phyloP scores from a whole-genome alignment of 2,888 invertebrate species.

The Idaea dimidiata region DNA sequence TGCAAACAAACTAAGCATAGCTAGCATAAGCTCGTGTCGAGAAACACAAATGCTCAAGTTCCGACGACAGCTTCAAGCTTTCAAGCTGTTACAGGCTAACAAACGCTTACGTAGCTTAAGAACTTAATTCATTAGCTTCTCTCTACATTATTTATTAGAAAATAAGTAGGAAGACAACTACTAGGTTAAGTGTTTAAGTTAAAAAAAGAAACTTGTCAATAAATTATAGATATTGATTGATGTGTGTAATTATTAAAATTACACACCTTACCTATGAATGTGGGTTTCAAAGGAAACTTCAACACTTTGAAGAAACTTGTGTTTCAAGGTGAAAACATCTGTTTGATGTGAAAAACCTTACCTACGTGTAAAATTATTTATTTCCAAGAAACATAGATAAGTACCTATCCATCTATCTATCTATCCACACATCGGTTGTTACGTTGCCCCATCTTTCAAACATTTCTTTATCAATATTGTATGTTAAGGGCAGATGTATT shows the following conservation, averaged over 20 bases:
- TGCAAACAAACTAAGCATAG: constrained; percentile 13
- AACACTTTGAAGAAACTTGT: neutral
- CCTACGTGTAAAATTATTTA: neutral
- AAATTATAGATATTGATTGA: neutral
- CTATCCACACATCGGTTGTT: constrained; percentile 9
- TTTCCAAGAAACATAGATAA: neutral
- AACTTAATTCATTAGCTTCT: constrained; percentile 21
- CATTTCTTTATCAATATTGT: neutral
- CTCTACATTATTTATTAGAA: constrained; percentile 13
- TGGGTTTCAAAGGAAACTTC: neutral
- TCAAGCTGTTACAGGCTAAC: neutral
- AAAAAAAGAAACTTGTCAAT: neutral
- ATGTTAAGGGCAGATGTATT: constrained; percentile 11
- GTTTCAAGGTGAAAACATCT: constrained; percentile 1
- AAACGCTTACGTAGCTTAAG: constrained; percentile 3
- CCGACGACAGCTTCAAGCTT: constrained; percentile 11
- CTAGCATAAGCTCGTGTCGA: constrained; percentile 8
- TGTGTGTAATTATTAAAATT: neutral
- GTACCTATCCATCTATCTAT: too few species aligned
- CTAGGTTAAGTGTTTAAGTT: neutral
- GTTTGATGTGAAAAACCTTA: neutral
- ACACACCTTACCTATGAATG: neutral
- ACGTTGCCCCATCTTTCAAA: neutral
- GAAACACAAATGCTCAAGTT: constrained; percentile 20
- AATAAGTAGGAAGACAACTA: neutral